phyloP scores from a whole-genome alignment of 2,797 vertebrate species.

The Liasis olivaceus region DNA sequence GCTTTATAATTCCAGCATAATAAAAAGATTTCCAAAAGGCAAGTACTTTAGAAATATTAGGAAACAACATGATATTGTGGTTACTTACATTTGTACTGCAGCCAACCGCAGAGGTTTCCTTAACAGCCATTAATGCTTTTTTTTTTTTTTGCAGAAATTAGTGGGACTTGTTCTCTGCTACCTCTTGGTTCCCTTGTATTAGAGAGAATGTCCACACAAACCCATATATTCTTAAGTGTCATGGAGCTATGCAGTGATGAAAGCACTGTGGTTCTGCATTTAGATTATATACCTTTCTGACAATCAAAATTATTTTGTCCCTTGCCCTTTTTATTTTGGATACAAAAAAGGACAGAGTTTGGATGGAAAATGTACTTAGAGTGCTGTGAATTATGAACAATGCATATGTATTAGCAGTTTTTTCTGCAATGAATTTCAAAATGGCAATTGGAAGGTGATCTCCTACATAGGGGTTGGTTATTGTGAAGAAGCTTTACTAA shows the following conservation, averaged over 20 bases:
- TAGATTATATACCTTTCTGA: background rate
- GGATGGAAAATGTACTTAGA: background rate
- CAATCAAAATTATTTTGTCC: background rate
- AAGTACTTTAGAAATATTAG: background rate
- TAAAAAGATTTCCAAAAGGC: background rate
- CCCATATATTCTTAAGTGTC: background rate
- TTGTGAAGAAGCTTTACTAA: background rate
- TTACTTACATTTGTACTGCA: background rate
- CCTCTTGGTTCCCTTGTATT: background rate
- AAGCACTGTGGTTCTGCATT: background rate
- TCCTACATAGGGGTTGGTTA: background rate
- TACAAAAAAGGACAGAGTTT: background rate
- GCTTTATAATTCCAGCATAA: background rate
- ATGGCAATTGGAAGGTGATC: background rate
- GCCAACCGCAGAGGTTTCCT: background rate
- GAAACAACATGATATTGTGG: background rate
- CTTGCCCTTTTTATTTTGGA: background rate
- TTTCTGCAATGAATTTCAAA: background rate
- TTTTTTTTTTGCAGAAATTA: background rate
- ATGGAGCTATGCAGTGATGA: background rate
- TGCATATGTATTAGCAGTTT: background rate
- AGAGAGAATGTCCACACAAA: background rate
- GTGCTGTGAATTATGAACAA: background rate
- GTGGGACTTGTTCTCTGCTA: background rate
- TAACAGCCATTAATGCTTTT: background rate